phyloP scores from a whole-genome alignment of 2,113 vertebrate genomes.

The Nibea coibor region DNA sequence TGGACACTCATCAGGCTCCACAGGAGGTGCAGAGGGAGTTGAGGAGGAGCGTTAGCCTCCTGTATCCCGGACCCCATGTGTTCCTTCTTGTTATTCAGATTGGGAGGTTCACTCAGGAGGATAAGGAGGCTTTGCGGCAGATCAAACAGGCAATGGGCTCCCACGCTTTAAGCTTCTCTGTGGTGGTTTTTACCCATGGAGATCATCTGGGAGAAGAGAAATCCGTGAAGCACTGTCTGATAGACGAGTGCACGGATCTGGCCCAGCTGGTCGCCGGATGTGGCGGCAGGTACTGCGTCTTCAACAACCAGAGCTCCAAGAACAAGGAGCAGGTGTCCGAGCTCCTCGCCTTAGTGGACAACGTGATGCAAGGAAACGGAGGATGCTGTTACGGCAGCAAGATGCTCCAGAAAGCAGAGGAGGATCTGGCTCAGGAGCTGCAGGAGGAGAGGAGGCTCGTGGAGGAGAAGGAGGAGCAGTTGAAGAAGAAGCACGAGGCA shows the following conservation, averaged over 20 bases:
- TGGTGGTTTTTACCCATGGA: conserved; percentile 68
- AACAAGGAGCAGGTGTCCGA: conserved; percentile 62
- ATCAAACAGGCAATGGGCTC: conserved; percentile 70
- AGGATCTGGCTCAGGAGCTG: conserved; percentile 45
- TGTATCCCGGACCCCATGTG: conserved; percentile 66
- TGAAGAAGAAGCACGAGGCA: conserved; percentile 45
- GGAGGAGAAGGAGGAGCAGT: conserved; percentile 28
- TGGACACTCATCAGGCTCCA: conserved; percentile 38
- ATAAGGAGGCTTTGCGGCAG: conserved; percentile 50
- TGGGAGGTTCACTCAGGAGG: conserved; percentile 71
- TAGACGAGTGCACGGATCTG: conserved; percentile 52
- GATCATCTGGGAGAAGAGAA: conserved; percentile 46
- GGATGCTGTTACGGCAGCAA: conserved; percentile 51
- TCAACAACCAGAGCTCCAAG: conserved; percentile 66
- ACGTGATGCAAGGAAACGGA: conserved; percentile 50
- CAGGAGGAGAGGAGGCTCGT: conserved; percentile 39
- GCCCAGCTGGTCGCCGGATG: conserved; percentile 56
- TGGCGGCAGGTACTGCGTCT: conserved; percentile 64
- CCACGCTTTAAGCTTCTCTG: conserved; percentile 51
- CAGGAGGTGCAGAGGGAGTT: conserved; percentile 58
- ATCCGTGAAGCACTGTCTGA: conserved; percentile 40
- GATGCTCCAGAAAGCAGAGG: conserved; percentile 60
- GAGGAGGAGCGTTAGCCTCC: conserved; percentile 57
- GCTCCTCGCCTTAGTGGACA: conserved; percentile 67
- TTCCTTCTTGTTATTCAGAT: conserved; percentile 74